These are phyloP conservation scores for Spilarctia lutea DNA, from an alignment of 2,888 invertebrate genomes.

Conservation along the genomic window DNA sequence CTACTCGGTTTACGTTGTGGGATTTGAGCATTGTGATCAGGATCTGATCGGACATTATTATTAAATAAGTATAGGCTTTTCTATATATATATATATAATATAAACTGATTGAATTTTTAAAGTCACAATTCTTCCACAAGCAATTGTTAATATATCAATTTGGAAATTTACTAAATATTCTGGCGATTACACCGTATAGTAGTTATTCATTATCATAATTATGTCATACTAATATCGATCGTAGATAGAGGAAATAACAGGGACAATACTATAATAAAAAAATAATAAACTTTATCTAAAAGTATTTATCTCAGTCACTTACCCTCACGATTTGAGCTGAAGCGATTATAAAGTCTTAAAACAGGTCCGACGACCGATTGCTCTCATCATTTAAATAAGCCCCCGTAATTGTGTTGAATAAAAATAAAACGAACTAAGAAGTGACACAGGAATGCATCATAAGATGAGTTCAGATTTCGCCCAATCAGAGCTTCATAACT, in stretches of 20 bases:
- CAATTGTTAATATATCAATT: background rate
- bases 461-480: conserved; percentile 46
- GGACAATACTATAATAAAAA: background rate
- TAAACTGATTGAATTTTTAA: background rate
- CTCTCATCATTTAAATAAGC: conserved; percentile 72
- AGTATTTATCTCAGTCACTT: conserved; percentile 25
- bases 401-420: conserved; percentile 64
- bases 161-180: background rate
- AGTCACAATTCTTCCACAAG: background rate
- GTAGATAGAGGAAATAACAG: background rate
- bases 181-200: background rate
- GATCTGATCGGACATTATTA: background rate
- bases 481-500: conserved; percentile 38
- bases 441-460: conserved; percentile 39
- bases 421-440: conserved; percentile 54
- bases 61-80: background rate
- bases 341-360: conserved; percentile 57
- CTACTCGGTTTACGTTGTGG: conserved; percentile 43
- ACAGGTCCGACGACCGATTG: conserved; percentile 71
- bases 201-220: background rate
- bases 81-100: background rate
- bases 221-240: background rate
- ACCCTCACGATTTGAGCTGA: conserved; percentile 45
- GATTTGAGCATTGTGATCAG: conserved; percentile 5
- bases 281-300: background rate